These are phyloP conservation scores for Drosophila lini DNA, from an alignment of 1,140 invertebrate genomes.

Conservation along the genomic window DNA sequence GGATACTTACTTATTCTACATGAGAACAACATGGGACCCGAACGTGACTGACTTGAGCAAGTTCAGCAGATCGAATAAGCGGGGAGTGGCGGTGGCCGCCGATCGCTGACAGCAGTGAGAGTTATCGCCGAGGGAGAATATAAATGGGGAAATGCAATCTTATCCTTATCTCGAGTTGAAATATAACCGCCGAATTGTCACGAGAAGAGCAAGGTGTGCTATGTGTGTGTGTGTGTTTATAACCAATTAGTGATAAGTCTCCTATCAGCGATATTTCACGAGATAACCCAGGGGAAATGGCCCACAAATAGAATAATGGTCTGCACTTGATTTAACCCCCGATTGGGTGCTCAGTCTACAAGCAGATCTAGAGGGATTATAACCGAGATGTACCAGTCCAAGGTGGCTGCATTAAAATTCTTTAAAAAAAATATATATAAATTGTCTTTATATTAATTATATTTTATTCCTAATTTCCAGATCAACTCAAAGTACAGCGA, in stretches of 20 bases:
- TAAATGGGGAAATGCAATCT: slow-evolving; percentile 56
- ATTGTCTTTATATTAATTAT: not conserved
- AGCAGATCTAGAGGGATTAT: slow-evolving; percentile 18
- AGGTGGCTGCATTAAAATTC: slow-evolving; percentile 39
- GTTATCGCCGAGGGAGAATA: slow-evolving; percentile 9
- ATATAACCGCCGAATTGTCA: slow-evolving; percentile 51
- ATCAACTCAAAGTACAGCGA: slow-evolving; percentile 98
- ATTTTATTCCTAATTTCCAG: slow-evolving; percentile 85
- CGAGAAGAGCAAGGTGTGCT: slow-evolving; percentile 11
- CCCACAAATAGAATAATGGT: slow-evolving; percentile 24
- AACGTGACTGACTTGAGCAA: slow-evolving; percentile 48
- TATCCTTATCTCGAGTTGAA: slow-evolving; percentile 61
- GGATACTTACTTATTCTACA: slow-evolving; percentile 50
- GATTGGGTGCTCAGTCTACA: slow-evolving; percentile 40
- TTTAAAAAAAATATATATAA: not conserved
- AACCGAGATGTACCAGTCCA: slow-evolving; percentile 60
- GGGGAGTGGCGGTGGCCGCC: slow-evolving; percentile 31
- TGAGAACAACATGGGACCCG: slow-evolving; percentile 15
- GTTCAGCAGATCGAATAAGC: slow-evolving; percentile 16
- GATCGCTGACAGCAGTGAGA: not conserved
- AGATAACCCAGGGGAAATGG: slow-evolving; percentile 54
- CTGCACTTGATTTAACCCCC: slow-evolving; percentile 39
- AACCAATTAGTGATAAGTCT: slow-evolving; percentile 66
- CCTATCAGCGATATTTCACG: slow-evolving; percentile 56
- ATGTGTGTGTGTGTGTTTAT: slow-evolving; percentile 44